These are phyloP conservation scores for Vultur gryphus DNA, from an alignment of 2,797 vertebrate genomes.

Conservation along the genomic window DNA sequence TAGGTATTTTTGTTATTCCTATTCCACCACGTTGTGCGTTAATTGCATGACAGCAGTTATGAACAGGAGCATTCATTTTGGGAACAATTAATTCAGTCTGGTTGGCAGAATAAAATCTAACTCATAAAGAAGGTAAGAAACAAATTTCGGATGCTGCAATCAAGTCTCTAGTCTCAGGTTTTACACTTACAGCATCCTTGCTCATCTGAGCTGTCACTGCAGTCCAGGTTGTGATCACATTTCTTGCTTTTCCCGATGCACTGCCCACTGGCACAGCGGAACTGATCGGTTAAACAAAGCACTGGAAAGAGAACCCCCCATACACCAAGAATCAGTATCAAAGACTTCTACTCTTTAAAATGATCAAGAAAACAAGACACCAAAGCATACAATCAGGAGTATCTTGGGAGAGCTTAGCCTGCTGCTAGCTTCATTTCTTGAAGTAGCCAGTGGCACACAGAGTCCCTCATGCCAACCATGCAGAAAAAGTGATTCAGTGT, in stretches of 20 bases:
- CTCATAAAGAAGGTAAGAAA: not conserved
- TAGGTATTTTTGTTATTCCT: not conserved
- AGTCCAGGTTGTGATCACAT: constrained; percentile 93
- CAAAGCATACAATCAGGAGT: not conserved
- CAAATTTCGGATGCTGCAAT: not conserved
- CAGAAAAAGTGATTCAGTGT: not conserved
- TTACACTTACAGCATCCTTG: constrained; percentile 90
- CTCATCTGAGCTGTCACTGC: constrained; percentile 92
- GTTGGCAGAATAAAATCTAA: not conserved
- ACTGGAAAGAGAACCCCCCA: constrained; percentile 67
- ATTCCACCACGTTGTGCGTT: not conserved
- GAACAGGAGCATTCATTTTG: not conserved
- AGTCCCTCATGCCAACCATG: not conserved
- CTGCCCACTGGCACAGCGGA: constrained; percentile 89
- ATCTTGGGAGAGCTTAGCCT: not conserved
- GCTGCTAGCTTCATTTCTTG: not conserved
- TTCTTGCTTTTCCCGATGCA: constrained; percentile 95
- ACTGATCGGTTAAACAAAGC: constrained; percentile 88
- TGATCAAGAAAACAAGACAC: not conserved
- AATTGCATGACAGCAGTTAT: not conserved
- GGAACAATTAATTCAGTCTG: not conserved
- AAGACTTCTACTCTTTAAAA: not conserved
- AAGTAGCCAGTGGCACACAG: not conserved
- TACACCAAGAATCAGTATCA: not conserved
- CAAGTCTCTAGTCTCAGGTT: not conserved